Conservation (phyloP, 2,888 invertebrate genomes). For the Ferrisia virgata region DNA sequence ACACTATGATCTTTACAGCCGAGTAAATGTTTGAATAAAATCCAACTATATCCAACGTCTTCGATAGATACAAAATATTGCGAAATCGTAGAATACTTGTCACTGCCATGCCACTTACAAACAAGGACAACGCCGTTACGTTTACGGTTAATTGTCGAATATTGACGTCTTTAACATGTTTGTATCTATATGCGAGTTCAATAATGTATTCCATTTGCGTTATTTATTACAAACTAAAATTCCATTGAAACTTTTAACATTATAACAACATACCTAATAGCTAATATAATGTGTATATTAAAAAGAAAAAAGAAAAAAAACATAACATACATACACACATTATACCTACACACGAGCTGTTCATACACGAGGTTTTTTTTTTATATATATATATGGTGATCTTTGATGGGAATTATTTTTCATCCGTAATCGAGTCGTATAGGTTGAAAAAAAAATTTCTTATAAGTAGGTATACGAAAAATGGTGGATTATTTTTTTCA, state of each 20-base stretch:
- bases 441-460: not conserved
- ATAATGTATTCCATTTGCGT: conserved; percentile 25
- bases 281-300: not conserved
- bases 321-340: not conserved
- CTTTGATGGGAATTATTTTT: conserved; percentile 9
- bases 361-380: not conserved
- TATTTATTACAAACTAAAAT: conserved; percentile 32
- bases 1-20: not conserved
- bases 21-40: not conserved
- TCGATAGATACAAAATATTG: conserved; percentile 31
- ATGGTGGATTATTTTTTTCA: not conserved
- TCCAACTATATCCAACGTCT: conserved; percentile 3
- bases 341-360: not conserved
- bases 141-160: conserved; percentile 30
- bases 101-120: conserved; percentile 26
- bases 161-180: conserved; percentile 27
- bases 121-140: conserved; percentile 28
- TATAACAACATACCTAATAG: not conserved
- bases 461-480: not conserved
- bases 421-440: not conserved
- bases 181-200: conserved; percentile 18
- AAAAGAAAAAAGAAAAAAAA: not conserved
- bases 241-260: conserved; percentile 25
- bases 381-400: not conserved
- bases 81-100: conserved; percentile 26